Conservation (phyloP, 37 sponge, comb jelly and placozoan species). For the Theonella swinhoei region DNA sequence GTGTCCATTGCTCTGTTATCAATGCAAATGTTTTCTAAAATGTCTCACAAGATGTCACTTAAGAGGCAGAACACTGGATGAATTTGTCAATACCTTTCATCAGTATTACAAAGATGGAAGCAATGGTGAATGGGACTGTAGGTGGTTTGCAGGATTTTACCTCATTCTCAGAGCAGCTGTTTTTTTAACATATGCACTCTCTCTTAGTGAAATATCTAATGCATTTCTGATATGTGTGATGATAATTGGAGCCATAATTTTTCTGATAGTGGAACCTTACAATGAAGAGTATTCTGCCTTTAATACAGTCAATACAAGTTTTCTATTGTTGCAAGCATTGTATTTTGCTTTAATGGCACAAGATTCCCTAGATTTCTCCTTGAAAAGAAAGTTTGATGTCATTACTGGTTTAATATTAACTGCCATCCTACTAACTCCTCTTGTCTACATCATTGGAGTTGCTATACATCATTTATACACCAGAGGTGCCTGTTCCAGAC, state of each 20-base stretch:
- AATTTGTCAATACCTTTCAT: slow-evolving; percentile 51
- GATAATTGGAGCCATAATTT: background rate
- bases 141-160: slow-evolving; percentile 63
- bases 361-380: no score
- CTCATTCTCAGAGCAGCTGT: background rate
- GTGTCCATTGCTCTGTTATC: slow-evolving; percentile 41
- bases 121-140: slow-evolving; percentile 18
- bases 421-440: no score
- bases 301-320: background rate
- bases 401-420: no score
- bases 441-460: no score
- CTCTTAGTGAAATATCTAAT: background rate
- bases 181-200: background rate
- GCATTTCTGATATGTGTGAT: background rate
- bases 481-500: no score
- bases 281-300: background rate
- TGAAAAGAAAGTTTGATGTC: no score
- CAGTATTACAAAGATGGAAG: slow-evolving; percentile 67
- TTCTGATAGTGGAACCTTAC: slow-evolving; percentile 1
- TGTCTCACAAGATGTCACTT: background rate
- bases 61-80: background rate
- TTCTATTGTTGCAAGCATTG: background rate
- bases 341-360: background rate
- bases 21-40: background rate
- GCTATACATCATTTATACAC: no score